These are phyloP conservation scores for Phoxinus phoxinus DNA, from an alignment of 2,113 vertebrate genomes.

Conservation along the genomic window DNA sequence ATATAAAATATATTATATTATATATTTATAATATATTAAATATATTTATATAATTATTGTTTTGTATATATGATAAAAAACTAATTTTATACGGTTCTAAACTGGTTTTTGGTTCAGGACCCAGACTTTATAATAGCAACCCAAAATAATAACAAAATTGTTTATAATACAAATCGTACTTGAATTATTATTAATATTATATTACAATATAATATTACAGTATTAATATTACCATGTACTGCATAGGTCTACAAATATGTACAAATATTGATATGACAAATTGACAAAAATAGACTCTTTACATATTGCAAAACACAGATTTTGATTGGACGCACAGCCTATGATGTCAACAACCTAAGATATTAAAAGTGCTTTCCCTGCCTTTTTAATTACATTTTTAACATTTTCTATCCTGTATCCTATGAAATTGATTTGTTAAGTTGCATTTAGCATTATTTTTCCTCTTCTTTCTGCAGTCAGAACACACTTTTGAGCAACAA, in stretches of 20 bases:
- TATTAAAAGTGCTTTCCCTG: not conserved
- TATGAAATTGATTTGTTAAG: not conserved
- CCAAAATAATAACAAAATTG: not conserved
- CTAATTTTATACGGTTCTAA: not conserved
- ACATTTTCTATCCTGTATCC: not conserved
- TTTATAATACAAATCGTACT: not conserved
- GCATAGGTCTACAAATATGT: not conserved
- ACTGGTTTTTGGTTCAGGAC: not conserved
- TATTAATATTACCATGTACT: not conserved
- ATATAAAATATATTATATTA: no score
- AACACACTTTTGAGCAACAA: not conserved
- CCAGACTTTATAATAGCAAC: not conserved
- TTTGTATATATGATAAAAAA: not conserved
- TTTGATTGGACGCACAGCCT: not conserved
- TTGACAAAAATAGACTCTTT: not conserved
- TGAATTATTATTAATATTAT: not conserved
- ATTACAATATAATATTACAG: not conserved
- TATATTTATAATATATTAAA: not conserved
- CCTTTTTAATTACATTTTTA: no score
- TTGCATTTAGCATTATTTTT: not conserved
- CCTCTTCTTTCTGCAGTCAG: not conserved
- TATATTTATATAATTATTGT: no score
- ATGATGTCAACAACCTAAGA: not conserved
- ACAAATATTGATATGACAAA: not conserved
- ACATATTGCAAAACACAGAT: not conserved